These are phyloP conservation scores for Daphoenositta chrysoptera DNA, from an alignment of 2,113 vertebrate genomes.

Conservation along the genomic window DNA sequence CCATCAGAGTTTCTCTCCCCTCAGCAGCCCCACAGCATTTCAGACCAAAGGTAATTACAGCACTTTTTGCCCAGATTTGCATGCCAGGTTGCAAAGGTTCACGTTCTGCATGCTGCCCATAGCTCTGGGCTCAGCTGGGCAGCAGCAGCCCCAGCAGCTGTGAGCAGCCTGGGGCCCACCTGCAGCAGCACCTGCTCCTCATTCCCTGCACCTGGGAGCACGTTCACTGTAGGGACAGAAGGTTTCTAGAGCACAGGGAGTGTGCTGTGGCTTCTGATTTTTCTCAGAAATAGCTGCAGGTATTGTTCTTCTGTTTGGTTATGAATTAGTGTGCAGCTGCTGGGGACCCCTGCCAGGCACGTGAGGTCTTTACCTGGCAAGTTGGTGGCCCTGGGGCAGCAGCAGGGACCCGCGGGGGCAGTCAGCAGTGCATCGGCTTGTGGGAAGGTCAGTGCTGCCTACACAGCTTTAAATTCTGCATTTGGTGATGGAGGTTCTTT, in stretches of 20 bases:
- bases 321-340: not conserved
- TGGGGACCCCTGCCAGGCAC: not conserved
- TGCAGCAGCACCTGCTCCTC: not conserved
- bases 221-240: not conserved
- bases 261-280: rapidly evolving
- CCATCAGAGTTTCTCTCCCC: rapidly evolving
- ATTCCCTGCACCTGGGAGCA: not conserved
- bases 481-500: not conserved
- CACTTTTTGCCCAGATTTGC: not conserved
- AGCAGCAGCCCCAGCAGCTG: not conserved
- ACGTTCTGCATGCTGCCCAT: rapidly evolving
- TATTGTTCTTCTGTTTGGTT: not conserved
- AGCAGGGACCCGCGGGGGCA: rapidly evolving
- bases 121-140: not conserved
- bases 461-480: rapidly evolving
- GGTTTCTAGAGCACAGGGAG: rapidly evolving
- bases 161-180: not conserved
- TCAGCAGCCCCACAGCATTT: not conserved
- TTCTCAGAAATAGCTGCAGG: not conserved
- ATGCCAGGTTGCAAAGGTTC: not conserved
- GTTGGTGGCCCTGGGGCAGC: rapidly evolving
- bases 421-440: rapidly evolving
- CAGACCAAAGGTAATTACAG: not conserved
- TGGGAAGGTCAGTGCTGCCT: not conserved
- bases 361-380: rapidly evolving